Conservation (phyloP, 1,140 invertebrate genomes). For the Habropoda laboriosa region DNA sequence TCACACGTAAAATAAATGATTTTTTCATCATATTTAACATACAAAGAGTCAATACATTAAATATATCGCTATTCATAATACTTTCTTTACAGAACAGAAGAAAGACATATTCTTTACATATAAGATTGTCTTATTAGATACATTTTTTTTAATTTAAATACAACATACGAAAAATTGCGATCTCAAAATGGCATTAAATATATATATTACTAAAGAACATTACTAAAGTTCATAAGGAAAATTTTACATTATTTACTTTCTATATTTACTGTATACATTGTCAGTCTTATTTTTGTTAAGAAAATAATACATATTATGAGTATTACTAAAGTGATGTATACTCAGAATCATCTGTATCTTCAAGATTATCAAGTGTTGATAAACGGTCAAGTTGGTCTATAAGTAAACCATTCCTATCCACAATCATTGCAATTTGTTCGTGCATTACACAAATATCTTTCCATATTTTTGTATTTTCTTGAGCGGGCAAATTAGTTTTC, state of each 20-base stretch:
- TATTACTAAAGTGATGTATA: slow-evolving; percentile 48
- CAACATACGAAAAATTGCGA: background rate
- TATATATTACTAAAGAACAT: background rate
- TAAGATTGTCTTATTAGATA: background rate
- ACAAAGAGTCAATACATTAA: background rate
- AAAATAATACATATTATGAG: slow-evolving; percentile 3
- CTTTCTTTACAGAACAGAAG: background rate
- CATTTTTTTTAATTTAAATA: background rate
- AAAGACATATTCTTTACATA: background rate
- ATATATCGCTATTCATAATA: background rate
- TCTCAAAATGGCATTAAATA: background rate
- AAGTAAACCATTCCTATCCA: slow-evolving; percentile 79
- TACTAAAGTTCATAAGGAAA: background rate
- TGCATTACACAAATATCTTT: slow-evolving; percentile 79
- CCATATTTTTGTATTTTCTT: slow-evolving; percentile 74
- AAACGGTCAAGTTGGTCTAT: slow-evolving; percentile 78
- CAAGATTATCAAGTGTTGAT: slow-evolving; percentile 34
- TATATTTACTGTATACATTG: slow-evolving; percentile 23
- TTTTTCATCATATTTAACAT: slow-evolving; percentile 17
- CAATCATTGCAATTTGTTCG: slow-evolving; percentile 78
- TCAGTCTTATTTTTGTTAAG: slow-evolving; percentile 50
- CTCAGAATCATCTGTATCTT: slow-evolving; percentile 43
- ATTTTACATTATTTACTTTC: background rate
- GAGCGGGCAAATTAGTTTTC: slow-evolving; percentile 65
- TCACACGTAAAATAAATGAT: slow-evolving; percentile 28